A percentile compares a stretch with the other conserved stretches of the same genome.
phyloP scores from a whole-genome alignment of 2,113 vertebrate species.

The Pica pica region DNA sequence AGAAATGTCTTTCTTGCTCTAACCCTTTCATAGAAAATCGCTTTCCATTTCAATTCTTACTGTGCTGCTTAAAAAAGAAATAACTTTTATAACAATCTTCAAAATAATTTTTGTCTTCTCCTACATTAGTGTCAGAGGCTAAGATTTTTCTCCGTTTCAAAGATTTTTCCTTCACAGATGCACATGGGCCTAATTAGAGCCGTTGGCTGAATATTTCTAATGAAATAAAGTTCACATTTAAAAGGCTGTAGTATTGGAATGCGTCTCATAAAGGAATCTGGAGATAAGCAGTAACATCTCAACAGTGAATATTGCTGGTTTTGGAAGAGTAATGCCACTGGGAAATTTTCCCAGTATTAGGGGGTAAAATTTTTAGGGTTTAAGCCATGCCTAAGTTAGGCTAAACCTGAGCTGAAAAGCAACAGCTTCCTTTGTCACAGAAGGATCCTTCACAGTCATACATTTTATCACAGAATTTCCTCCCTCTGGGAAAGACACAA shows the following conservation, averaged over 20 bases:
- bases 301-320: background rate
- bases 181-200: background rate
- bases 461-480: background rate
- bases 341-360: background rate
- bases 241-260: background rate
- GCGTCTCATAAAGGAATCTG: background rate
- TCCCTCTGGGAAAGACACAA: background rate
- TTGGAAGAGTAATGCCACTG: background rate
- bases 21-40: background rate
- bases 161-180: background rate
- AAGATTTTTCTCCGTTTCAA: background rate
- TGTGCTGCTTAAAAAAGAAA: background rate
- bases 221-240: background rate
- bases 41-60: background rate
- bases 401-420: background rate
- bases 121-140: background rate
- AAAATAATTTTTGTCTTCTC: background rate
- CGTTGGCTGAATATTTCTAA: background rate
- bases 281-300: background rate
- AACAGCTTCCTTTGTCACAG: background rate
- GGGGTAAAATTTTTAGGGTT: background rate
- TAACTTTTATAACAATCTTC: background rate
- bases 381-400: background rate
- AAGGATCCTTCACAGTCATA: background rate
- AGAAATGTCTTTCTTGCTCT: conserved; percentile 3